A percentile compares a stretch with the other conserved stretches of the same genome.
These are phyloP conservation scores for Champsocephalus esox DNA, from an alignment of 2,797 vertebrate genomes.

Conservation along the genomic window DNA sequence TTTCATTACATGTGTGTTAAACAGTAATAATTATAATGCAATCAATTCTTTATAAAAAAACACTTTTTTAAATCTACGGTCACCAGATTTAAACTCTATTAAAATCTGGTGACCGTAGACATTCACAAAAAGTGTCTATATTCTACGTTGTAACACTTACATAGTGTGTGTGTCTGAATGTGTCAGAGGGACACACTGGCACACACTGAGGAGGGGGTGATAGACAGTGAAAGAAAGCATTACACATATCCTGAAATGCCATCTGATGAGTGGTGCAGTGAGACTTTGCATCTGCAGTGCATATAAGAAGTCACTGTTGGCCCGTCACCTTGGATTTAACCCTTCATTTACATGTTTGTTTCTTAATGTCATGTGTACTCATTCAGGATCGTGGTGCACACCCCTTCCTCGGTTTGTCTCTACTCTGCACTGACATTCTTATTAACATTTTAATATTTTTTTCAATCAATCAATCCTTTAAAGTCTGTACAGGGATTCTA, in stretches of 20 bases:
- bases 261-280: slow-evolving; percentile 72
- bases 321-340: slow-evolving; percentile 46
- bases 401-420: neutral
- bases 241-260: slow-evolving; percentile 58
- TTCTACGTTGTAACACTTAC: slow-evolving; percentile 45
- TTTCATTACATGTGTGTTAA: neutral
- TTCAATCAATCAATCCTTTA: neutral
- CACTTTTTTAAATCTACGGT: slow-evolving; percentile 16
- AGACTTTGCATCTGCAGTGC: slow-evolving; percentile 74
- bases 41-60: neutral
- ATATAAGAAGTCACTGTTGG: slow-evolving; percentile 71
- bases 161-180: slow-evolving; percentile 37
- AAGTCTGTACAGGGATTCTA: neutral
- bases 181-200: slow-evolving; percentile 34
- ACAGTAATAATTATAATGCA: neutral
- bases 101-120: no score
- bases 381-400: neutral
- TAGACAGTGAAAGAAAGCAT: slow-evolving; percentile 48
- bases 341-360: slow-evolving; percentile 27
- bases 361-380: slow-evolving; percentile 6
- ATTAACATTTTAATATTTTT: neutral
- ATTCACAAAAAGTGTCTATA: neutral
- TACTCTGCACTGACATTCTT: no score
- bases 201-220: slow-evolving; percentile 41
- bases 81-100: neutral